These are phyloP conservation scores for Diadegma fenestrale DNA, from an alignment of 2,888 invertebrate species.

Conservation along the genomic window DNA sequence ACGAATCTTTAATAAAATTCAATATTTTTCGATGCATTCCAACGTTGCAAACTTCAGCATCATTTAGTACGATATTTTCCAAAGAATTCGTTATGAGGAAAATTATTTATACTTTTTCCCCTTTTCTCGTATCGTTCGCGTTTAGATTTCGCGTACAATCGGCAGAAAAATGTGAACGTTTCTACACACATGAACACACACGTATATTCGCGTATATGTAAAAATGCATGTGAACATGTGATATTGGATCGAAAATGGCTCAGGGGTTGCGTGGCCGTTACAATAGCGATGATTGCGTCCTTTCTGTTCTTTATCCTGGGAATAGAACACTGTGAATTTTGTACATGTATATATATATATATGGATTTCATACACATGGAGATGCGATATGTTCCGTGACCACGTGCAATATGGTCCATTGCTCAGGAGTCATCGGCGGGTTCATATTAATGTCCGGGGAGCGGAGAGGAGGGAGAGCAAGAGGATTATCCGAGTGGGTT, in stretches of 20 bases:
- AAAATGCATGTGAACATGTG: conserved; percentile 7
- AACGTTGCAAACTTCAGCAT: too few relatives aligned
- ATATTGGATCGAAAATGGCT: conserved; percentile 31
- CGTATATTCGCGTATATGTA: neutral
- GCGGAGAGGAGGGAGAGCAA: neutral
- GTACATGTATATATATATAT: neutral
- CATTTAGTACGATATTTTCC: neutral
- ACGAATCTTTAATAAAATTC: too few relatives aligned
- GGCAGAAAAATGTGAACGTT: neutral
- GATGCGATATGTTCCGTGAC: neutral
- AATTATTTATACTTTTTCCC: neutral
- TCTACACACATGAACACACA: neutral
- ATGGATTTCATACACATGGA: neutral
- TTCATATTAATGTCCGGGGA: neutral
- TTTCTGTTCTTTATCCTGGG: conserved; percentile 27
- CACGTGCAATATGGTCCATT: conserved; percentile 1
- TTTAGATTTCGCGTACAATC: neutral
- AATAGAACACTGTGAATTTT: neutral
- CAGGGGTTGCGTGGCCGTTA: conserved; percentile 24
- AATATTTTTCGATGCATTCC: too few relatives aligned
- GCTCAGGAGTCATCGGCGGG: neutral
- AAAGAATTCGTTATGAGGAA: neutral
- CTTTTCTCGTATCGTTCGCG: neutral
- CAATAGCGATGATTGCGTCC: conserved; percentile 53
- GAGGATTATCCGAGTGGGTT: neutral